Conservation (phyloP, 2,113 vertebrate species). For the Candoia aspera region DNA sequence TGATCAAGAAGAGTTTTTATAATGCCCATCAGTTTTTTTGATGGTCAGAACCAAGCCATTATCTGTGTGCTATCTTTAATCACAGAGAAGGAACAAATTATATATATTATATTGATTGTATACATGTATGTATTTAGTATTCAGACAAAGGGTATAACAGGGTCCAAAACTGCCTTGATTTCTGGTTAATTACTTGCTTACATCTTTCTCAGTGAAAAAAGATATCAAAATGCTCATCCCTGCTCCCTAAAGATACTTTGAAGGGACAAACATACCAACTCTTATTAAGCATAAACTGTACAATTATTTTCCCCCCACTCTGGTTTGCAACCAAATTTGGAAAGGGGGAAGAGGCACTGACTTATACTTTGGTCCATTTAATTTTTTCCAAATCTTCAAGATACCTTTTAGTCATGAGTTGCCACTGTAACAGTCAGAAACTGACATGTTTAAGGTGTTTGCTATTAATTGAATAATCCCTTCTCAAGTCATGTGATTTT, state of each 20-base stretch:
- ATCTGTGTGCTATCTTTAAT: background rate
- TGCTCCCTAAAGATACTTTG: background rate
- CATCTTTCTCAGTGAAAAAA: background rate
- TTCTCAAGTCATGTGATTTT: background rate
- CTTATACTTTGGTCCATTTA: background rate
- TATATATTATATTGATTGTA: background rate
- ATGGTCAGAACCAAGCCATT: background rate
- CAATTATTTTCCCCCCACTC: background rate
- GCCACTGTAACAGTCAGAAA: background rate
- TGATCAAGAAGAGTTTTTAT: background rate
- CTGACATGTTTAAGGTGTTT: background rate
- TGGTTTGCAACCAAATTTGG: background rate
- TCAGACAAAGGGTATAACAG: background rate
- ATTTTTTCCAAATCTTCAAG: background rate
- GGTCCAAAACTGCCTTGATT: background rate
- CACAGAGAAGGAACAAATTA: background rate
- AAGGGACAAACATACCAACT: background rate
- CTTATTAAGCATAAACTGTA: background rate
- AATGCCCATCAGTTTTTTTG: background rate
- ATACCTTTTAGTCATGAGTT: background rate
- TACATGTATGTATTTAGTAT: background rate
- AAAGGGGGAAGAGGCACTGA: background rate
- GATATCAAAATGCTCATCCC: background rate
- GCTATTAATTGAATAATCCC: background rate
- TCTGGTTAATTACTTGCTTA: background rate